A percentile compares a stretch with the other conserved stretches of the same genome.
Evolutionary conservation across 2,888 invertebrate species (phyloP).

Genomic region (Idaea biselata): DNA sequence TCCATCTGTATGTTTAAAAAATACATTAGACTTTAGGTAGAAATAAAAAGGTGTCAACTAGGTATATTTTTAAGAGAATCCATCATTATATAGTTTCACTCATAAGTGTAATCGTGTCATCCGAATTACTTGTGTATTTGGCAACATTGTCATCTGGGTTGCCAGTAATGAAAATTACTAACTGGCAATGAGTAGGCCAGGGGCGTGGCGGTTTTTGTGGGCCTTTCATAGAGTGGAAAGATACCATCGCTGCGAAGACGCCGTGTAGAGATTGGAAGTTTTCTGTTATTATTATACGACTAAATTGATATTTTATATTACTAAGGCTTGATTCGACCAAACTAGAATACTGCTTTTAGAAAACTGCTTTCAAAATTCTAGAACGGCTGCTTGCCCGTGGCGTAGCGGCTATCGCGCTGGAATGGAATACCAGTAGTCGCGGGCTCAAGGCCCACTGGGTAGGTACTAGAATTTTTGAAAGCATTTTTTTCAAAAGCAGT

Average conservation of each 20-base stretch:
- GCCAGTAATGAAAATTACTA: conserved; percentile 29
- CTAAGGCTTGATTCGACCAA: too few relatives aligned
- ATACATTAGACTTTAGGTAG: not conserved
- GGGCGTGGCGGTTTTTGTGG: conserved; percentile 26
- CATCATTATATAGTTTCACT: not conserved
- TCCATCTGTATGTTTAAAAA: conserved; percentile 11
- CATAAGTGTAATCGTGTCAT: not conserved
- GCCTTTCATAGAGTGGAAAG: conserved; percentile 6
- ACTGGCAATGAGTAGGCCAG: conserved; percentile 42
- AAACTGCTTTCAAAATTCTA: too few relatives aligned
- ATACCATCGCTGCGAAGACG: conserved; percentile 4
- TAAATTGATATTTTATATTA: not conserved
- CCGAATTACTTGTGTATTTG: conserved; percentile 10
- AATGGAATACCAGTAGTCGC: too few relatives aligned
- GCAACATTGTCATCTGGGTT: conserved; percentile 32
- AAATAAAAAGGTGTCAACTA: conserved; percentile 5
- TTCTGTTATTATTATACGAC: not conserved
- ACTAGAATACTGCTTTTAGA: too few relatives aligned
- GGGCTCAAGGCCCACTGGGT: too few relatives aligned
- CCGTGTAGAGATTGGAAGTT: not conserved
- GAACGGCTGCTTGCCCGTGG: too few relatives aligned
- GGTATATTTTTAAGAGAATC: not conserved
- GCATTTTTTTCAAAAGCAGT: too few relatives aligned
- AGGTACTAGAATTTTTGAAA: too few relatives aligned
- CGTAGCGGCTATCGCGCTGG: too few relatives aligned